Percentiles rank a stretch among this genome's conserved stretches.
phyloP scores from a whole-genome alignment of 2,797 vertebrate genomes.

The Smutsia gigantea region DNA sequence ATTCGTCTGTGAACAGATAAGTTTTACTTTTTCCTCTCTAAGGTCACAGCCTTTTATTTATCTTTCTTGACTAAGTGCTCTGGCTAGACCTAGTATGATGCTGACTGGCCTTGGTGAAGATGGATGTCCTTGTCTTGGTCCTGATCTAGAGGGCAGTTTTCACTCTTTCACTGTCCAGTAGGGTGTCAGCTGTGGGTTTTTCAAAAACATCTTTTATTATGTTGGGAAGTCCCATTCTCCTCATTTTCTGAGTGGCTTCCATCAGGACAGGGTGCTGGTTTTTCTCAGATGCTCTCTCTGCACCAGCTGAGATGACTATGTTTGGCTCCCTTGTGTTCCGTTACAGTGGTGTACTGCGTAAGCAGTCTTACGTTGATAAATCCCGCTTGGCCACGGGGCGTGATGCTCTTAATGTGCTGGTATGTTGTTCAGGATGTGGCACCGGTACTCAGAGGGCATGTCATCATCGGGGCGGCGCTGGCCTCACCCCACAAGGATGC shows the following conservation, averaged over 20 bases:
- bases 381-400: too few relatives aligned
- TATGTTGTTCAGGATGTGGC: background rate
- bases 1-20: background rate
- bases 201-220: background rate
- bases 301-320: background rate
- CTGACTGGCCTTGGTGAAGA: too few relatives aligned
- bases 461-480: background rate
- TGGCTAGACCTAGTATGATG: background rate
- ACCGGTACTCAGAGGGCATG: too few relatives aligned
- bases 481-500: background rate
- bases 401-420: background rate
- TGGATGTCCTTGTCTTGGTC: background rate
- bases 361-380: background rate
- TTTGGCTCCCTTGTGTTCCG: background rate
- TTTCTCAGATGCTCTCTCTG: background rate
- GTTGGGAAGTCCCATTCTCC: background rate
- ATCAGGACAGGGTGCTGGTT: background rate
- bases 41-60: background rate
- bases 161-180: background rate
- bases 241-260: background rate
- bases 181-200: background rate
- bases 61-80: background rate
- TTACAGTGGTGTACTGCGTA: accelerated
- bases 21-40: background rate
- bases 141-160: background rate